Evolutionary conservation across 2,888 invertebrate species (phyloP).

Genomic region (Dorcus hopei): DNA sequence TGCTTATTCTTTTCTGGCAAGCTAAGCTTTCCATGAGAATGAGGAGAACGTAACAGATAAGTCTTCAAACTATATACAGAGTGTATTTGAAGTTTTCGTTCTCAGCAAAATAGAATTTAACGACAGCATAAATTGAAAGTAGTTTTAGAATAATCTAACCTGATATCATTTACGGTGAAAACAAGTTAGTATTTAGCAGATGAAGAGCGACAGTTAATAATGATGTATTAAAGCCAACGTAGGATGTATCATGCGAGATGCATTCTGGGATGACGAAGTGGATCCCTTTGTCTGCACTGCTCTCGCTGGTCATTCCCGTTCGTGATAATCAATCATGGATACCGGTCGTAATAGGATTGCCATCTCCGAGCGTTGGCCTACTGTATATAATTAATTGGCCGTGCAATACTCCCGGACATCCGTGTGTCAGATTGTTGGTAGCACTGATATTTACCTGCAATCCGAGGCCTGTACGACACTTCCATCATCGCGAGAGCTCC

Average conservation of each 20-base stretch:
- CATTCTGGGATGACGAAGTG: constrained; percentile 1
- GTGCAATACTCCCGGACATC: constrained; percentile 31
- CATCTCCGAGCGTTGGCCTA: constrained; percentile 21
- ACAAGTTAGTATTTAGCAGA: neutral
- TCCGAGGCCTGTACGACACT: neutral
- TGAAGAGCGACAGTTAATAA: neutral
- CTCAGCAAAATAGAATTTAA: no score
- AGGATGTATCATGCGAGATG: constrained; percentile 1
- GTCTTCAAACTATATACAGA: no score
- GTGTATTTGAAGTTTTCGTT: no score
- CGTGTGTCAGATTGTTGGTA: constrained; percentile 29
- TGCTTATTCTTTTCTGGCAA: no score
- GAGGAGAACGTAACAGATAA: no score
- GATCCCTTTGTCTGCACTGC: neutral
- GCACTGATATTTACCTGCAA: constrained; percentile 7
- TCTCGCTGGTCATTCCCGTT: neutral
- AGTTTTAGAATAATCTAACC: no score
- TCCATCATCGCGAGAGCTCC: no score
- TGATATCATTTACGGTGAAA: no score
- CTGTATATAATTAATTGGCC: constrained; percentile 32
- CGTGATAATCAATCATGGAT: constrained; percentile 29
- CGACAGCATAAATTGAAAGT: no score
- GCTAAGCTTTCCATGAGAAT: no score
- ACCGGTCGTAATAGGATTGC: constrained; percentile 27
- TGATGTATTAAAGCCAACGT: neutral